Conservation (phyloP, 2,888 invertebrate genomes). For the Metellina segmentata region DNA sequence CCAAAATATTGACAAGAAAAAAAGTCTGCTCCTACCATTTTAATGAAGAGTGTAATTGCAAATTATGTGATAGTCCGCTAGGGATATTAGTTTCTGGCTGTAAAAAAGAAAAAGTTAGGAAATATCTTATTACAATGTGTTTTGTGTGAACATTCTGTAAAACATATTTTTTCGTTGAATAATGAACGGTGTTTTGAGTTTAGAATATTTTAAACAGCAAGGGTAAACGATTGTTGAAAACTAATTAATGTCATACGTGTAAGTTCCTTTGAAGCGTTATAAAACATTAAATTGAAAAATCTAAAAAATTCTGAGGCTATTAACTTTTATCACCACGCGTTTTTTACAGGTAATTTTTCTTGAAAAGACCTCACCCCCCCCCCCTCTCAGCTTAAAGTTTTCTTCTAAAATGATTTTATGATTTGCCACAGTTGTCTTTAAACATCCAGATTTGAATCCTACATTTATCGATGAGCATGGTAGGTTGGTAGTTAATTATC, state of each 20-base stretch:
- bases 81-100: conserved; percentile 15
- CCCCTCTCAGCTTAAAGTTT: too few species aligned
- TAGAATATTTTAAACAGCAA: background rate
- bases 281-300: background rate
- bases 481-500: too few species aligned
- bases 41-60: conserved; percentile 40
- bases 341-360: background rate
- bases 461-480: too few species aligned
- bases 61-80: conserved; percentile 2
- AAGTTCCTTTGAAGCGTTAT: background rate
- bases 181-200: conserved; percentile 4
- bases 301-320: background rate
- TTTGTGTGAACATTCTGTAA: background rate
- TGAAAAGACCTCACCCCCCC: background rate
- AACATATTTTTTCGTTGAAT: background rate
- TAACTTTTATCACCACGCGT: background rate
- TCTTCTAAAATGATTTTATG: too few species aligned
- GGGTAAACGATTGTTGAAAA: conserved; percentile 31
- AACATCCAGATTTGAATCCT: too few species aligned
- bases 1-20: conserved; percentile 10
- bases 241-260: conserved; percentile 11
- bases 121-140: conserved; percentile 24
- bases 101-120: conserved; percentile 15
- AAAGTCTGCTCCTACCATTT: background rate
- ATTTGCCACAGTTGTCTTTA: too few species aligned